Evolutionary conservation across 2,797 vertebrate species (phyloP), one percentile per base, ranked within the genome.

Genomic region (Melanotaenia boesemani): DNA sequence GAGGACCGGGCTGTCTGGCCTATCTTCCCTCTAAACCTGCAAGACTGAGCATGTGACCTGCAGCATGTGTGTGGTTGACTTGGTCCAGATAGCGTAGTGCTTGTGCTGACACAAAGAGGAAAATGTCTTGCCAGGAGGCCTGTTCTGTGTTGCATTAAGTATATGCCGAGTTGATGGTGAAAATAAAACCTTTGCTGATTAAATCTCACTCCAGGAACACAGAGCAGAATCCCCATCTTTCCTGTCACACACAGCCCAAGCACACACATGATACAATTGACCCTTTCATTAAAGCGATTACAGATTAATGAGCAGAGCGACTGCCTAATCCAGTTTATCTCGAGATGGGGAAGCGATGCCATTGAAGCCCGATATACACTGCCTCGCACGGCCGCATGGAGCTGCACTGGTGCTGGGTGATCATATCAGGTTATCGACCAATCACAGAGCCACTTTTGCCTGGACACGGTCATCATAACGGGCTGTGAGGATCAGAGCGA

Each of bases 201-300:
- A 6, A 16, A 66, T 64, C 44, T 62, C 26, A 26, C 50, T 22
- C 22, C 64, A 28, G 37, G 20, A 56, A 30, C 9, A 39, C 2
- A 15, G 2, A 56, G 41, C 63, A 48, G 44, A 70, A 54, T 64
- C 39, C 20, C 72, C 11, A 22, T 36, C 50, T 61, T 48, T 60
- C 30, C 60, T 61, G 13, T 52, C 60, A 26, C 48, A 32, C 60
- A 26, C 64, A 52, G 16, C 12, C 24, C 9, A 6, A 12, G 58
- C 0, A 54, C 58, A 67, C 39, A 52, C 41, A 56, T 56, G 70
- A 56, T 37, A 77, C 72, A 61, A 24, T 1, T 76, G 70, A 75
- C 74, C 85, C 24, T 76, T 63, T 88, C 74, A 77, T 92, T 91
- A 90, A 91, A 89, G 86, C 52, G 80, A 93, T 93, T 90, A 92